Percentiles rank a stretch among this genome's conserved stretches.
phyloP scores from a whole-genome alignment of 2,888 invertebrate species.

The Lycocerus yunnanus region DNA sequence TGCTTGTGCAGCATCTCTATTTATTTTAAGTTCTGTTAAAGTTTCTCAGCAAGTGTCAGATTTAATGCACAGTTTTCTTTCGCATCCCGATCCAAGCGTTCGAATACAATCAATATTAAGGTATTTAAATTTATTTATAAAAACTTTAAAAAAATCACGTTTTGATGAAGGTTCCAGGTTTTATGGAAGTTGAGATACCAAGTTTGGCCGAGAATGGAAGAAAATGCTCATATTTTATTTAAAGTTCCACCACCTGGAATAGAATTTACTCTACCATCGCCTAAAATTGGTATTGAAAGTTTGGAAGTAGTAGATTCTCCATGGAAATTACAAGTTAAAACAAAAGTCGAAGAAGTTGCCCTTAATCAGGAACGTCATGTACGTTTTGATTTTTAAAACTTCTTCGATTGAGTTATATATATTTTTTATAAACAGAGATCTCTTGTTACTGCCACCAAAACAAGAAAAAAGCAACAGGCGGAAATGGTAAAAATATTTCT shows the following conservation, averaged over 20 bases:
- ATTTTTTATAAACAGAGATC: constrained; percentile 72
- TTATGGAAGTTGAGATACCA: constrained; percentile 97
- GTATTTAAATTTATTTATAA: constrained; percentile 46
- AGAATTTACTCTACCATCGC: constrained; percentile 98
- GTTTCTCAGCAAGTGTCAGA: constrained; percentile 88
- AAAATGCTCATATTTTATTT: constrained; percentile 92
- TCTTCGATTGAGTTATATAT: neutral
- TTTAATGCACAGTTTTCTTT: constrained; percentile 86
- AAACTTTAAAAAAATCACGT: neutral
- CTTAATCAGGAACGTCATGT: constrained; percentile 97
- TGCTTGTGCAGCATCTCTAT: constrained; percentile 84
- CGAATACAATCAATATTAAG: constrained; percentile 83
- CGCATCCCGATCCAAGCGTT: constrained; percentile 80
- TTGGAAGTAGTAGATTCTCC: constrained; percentile 96
- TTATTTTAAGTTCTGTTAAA: constrained; percentile 91
- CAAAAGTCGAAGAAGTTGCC: constrained; percentile 98
- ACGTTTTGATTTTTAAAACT: constrained; percentile 31
- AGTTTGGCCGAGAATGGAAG: constrained; percentile 99
- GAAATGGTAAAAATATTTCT: constrained; percentile 95
- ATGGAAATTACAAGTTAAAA: constrained; percentile 97
- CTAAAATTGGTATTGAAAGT: constrained; percentile 96
- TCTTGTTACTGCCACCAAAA: constrained; percentile 97
- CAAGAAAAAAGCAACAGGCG: constrained; percentile 97
- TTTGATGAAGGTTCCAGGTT: constrained; percentile 75
- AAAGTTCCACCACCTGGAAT: constrained; percentile 99